Conservation (phyloP, 2,797 vertebrate genomes). For the Sardinella longiceps region DNA sequence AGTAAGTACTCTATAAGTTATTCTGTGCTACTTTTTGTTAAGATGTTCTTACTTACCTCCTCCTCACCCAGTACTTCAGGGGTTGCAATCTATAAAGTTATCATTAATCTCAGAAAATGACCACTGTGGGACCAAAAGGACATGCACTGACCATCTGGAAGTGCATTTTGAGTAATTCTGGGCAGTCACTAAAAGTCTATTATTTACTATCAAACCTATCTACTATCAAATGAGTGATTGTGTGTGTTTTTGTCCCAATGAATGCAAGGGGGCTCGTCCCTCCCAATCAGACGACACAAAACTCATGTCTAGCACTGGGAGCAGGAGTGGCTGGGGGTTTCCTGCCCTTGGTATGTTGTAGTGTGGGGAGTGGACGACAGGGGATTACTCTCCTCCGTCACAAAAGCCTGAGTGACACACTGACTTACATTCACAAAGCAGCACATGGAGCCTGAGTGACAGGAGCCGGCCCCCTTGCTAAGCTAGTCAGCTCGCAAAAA, state of each 20-base stretch:
- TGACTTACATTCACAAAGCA: constrained; percentile 32
- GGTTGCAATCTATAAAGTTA: no score
- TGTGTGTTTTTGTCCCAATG: constrained; percentile 8
- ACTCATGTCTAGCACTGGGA: background rate
- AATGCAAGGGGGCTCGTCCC: constrained; percentile 26
- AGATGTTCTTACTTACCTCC: no score
- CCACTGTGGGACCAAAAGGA: background rate
- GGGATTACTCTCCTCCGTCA: constrained; percentile 43
- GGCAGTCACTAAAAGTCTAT: background rate
- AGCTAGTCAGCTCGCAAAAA: constrained; percentile 34
- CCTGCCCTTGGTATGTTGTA: background rate
- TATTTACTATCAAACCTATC: background rate
- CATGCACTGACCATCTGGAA: background rate
- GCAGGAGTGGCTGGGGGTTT: background rate
- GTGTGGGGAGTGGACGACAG: constrained; percentile 40
- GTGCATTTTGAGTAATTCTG: background rate
- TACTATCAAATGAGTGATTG: background rate
- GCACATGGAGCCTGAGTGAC: constrained; percentile 34
- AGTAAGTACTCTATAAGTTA: no score
- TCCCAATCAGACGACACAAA: constrained; percentile 27
- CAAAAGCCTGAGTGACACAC: constrained; percentile 48
- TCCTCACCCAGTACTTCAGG: no score
- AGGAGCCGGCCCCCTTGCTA: constrained; percentile 27
- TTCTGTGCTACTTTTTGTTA: no score
- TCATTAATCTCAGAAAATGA: background rate